Evolutionary conservation across 2,888 invertebrate species (phyloP), one percentile per base, ranked within the genome.

Genomic region (Salticus scenicus): DNA sequence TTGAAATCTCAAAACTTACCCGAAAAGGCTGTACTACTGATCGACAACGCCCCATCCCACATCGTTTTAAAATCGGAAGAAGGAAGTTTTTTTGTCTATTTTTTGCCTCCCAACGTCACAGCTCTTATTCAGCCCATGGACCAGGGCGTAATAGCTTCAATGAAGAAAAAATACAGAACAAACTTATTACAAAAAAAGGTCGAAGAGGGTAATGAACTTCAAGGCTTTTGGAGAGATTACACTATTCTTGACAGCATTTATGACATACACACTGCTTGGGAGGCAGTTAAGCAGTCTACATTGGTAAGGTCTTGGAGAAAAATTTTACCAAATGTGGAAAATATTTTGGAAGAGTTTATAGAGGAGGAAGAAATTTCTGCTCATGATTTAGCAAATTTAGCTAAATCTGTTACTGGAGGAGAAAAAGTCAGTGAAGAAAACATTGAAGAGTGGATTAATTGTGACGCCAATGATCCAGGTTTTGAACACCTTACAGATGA

Each of bases 61-160:
- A 63, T 20, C 24, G 63, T 28, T 8, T 8, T 63, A 27, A 63
- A 14, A 7, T 63, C 63, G 24, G 37, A 37, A 37, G 37, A 37
- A 7, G 37, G 37, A 37, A 37, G 10, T 37, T 37, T 37, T 37
- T 37, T 37, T 10, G 10, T 37, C 37, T 4, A 1, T 24, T 64
- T 27, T 28, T 69, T 72, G 42, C 67, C 41, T 8, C 41, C 41
- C 1, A 74, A 37, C 28, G 70, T 73, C 28, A 71, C 0, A 5
- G 37, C 70, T 2, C 0, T 77, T 14, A 67, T 77, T 7, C 71
- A 77, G 31, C 77, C 77, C 14, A 77, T 77, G 77, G 71, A 77
- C 47, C 77, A 72, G 28, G 10, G 69, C n/a, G 70, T 67, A 14
- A 77, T 77, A 1, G 41, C 41, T n/a, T 67, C 28, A 0, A 17